These are phyloP conservation scores for Drosophila serrata DNA, from an alignment of 1,140 invertebrate genomes.

Conservation along the genomic window DNA sequence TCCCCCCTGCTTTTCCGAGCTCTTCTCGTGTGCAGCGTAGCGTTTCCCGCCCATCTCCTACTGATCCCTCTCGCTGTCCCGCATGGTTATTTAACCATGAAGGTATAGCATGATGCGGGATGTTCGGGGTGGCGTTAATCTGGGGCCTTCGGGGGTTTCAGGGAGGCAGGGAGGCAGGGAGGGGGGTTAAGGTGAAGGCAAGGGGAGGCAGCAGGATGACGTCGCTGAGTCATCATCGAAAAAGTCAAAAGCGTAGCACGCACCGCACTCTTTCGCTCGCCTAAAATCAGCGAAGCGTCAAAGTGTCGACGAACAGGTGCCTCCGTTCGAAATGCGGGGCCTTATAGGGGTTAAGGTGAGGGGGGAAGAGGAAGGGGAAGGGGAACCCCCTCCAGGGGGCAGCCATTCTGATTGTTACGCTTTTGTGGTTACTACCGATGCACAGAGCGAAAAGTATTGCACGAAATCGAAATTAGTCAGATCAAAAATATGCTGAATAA, in stretches of 20 bases:
- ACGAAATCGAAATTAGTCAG: neutral
- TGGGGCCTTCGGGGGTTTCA: neutral
- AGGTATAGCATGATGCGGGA: slow-evolving; percentile 14
- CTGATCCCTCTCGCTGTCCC: neutral
- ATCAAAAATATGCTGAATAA: neutral
- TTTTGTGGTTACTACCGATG: slow-evolving; percentile 59
- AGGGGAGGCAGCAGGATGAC: slow-evolving; percentile 12
- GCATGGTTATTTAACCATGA: slow-evolving; percentile 69
- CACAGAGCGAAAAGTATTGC: neutral
- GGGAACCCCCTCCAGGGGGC: neutral
- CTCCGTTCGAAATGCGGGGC: slow-evolving; percentile 4
- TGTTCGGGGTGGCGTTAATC: slow-evolving; percentile 17
- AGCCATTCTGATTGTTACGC: slow-evolving; percentile 68
- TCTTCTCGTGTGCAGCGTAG: slow-evolving; percentile 56
- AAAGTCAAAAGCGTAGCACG: slow-evolving; percentile 45
- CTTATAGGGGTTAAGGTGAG: neutral
- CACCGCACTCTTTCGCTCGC: slow-evolving; percentile 39
- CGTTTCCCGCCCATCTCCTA: slow-evolving; percentile 30
- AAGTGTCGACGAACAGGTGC: slow-evolving; percentile 78
- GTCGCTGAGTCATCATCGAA: slow-evolving; percentile 43
- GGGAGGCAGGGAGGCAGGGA: neutral
- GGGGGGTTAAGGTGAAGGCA: slow-evolving; percentile 16
- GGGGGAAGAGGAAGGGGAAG: neutral
- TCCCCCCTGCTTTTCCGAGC: neutral
- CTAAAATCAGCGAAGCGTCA: slow-evolving; percentile 73